Conservation (phyloP, 2,888 invertebrate species). For the Pyrocoelia pectoralis region DNA sequence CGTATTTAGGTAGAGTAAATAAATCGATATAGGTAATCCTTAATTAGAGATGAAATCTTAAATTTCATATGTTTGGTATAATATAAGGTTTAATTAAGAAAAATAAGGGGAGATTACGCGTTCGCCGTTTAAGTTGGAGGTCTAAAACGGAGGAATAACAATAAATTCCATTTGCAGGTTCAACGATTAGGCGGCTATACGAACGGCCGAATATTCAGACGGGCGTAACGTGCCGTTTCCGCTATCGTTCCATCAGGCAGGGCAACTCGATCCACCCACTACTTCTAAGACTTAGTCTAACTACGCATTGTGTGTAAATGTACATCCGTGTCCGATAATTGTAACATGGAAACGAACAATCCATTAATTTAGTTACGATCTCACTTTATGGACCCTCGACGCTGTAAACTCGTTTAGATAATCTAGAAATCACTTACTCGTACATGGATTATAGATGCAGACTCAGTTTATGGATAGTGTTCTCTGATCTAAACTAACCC, state of each 20-base stretch:
- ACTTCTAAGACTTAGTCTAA: constrained; percentile 41
- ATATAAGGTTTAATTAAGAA: background rate
- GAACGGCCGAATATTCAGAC: constrained; percentile 36
- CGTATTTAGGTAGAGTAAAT: background rate
- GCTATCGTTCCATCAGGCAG: constrained; percentile 35
- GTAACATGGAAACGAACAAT: constrained; percentile 53
- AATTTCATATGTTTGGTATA: background rate
- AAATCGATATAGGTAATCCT: background rate
- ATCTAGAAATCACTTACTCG: constrained; percentile 39
- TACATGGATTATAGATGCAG: constrained; percentile 24
- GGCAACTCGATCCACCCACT: constrained; percentile 36
- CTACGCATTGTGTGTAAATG: constrained; percentile 58
- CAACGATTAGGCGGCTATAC: constrained; percentile 31
- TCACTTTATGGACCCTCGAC: constrained; percentile 49
- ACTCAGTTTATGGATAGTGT: constrained; percentile 12
- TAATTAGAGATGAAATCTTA: background rate
- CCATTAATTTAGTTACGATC: constrained; percentile 54
- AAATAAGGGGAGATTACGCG: constrained; percentile 10
- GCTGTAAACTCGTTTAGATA: constrained; percentile 48
- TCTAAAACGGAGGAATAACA: constrained; percentile 23
- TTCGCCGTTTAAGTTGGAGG: constrained; percentile 1
- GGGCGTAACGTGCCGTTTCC: constrained; percentile 38
- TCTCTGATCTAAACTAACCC: constrained; percentile 10
- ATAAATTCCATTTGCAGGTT: constrained; percentile 39
- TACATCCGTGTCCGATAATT: constrained; percentile 57